Base-by-base conservation (phyloP, 1,140 invertebrate species). In the Euglossa dilemma region DNA sequence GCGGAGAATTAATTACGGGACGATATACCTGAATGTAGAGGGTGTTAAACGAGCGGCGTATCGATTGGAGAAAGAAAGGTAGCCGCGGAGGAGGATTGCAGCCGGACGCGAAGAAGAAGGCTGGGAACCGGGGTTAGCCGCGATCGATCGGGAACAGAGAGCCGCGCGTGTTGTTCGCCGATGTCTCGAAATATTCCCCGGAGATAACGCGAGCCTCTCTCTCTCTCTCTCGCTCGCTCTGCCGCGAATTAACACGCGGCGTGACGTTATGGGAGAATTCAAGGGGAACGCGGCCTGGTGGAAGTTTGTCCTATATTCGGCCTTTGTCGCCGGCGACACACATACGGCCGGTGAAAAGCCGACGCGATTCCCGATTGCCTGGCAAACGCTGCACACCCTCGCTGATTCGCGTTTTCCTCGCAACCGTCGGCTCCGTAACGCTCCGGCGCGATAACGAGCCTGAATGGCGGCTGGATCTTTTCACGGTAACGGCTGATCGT, bases 251-350 rank as follows among this genome's bases (percentile, higher is more conserved):
- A 57, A 73, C 45, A 80, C 67, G 56, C 47, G 14, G 50, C 45
- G 11, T 47, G 69, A 81, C 57, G 36, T 75, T 78, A 69, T n/a
- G 80, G 14, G 28, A 43, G 59, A 28, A 56, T 56, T 56, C 23
- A 54, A 74, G 70, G 16, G 78, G 25, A 45, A 72, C 64, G 11
- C 47, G n/a, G 5, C 11, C 47, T 54, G 0, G 25, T n/a, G 52
- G 28, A 71, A 50, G 56, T 83, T 83, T 70, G 81, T 64, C 81
- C 81, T 78, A 83, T 63, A 83, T 78, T 83, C 36, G 14, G 63
- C 52, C 43, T 63, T 78, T 83, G 75, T 83, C 47, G 25, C 66
- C 8, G 0, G 43, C n/a, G 56, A 18, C 69, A 61, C 70, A 52
- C 47, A 67, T 28, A 61, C 73, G 28, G 3, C n/a, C 20, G 8